These are phyloP conservation scores for Oenanthe melanoleuca DNA, from an alignment of 2,113 vertebrate genomes.

Conservation along the genomic window DNA sequence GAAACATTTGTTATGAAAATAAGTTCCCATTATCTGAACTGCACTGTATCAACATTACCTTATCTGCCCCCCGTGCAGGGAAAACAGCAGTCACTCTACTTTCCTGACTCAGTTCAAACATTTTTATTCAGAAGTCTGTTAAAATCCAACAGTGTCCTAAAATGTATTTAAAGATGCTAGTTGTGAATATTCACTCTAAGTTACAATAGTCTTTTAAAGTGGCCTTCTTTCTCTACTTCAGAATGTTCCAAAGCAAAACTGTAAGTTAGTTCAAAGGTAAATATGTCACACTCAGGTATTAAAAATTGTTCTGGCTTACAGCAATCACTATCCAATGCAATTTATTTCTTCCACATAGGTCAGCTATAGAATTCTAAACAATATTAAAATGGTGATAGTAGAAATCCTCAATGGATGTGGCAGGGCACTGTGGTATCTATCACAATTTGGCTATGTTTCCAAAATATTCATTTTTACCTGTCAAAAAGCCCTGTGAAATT, in stretches of 20 bases:
- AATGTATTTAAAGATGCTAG: not conserved
- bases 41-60: not conserved
- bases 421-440: not conserved
- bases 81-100: not conserved
- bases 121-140: not conserved
- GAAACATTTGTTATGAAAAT: not conserved
- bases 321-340: not conserved
- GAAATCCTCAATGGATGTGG: not conserved
- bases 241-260: not conserved
- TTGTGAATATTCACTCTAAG: not conserved
- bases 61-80: not conserved
- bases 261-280: not conserved
- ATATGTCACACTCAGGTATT: not conserved
- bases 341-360: not conserved
- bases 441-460: not conserved
- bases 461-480: not conserved
- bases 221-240: not conserved
- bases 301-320: not conserved
- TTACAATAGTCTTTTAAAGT: not conserved
- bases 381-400: not conserved
- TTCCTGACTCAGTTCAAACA: not conserved
- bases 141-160: not conserved
- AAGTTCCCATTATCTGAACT: not conserved
- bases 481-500: not conserved
- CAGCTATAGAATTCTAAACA: not conserved